Conservation (phyloP, 1,140 invertebrate species). For the Odontomachus brunneus region DNA sequence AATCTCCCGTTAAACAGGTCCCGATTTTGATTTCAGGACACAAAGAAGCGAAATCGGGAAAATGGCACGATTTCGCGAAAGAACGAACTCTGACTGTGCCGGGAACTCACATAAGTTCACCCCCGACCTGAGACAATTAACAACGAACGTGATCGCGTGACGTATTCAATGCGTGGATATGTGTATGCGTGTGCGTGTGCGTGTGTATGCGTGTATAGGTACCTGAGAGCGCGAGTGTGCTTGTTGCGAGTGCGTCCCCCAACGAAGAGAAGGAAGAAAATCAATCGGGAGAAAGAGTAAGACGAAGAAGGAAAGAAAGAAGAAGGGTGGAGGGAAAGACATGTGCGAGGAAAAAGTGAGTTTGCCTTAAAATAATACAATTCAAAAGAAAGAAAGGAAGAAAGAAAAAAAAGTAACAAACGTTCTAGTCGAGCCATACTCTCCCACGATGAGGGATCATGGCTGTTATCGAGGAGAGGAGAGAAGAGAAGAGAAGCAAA, state of each 20-base stretch:
- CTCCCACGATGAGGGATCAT: conserved; percentile 10
- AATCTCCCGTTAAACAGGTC: conserved; percentile 13
- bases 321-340: neutral
- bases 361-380: conserved; percentile 76
- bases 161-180: conserved; percentile 70
- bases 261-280: neutral
- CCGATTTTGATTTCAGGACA: conserved; percentile 64
- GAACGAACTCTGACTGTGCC: conserved; percentile 51
- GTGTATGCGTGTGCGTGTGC: conserved; percentile 51
- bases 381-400: conserved; percentile 65
- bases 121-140: conserved; percentile 61
- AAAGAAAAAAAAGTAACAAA: conserved; percentile 41
- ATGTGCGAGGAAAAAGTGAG: conserved; percentile 61
- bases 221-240: conserved; percentile 14
- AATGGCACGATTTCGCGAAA: conserved; percentile 63
- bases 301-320: neutral
- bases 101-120: conserved; percentile 49
- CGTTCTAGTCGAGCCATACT: conserved; percentile 68
- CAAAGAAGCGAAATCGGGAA: conserved; percentile 71
- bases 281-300: neutral
- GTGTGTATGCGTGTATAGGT: conserved; percentile 38
- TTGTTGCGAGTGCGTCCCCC: conserved; percentile 10
- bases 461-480: conserved; percentile 39
- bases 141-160: conserved; percentile 71
- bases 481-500: neutral